Conservation (phyloP, 2,113 vertebrate species). For the Microcebus tavaratra region DNA sequence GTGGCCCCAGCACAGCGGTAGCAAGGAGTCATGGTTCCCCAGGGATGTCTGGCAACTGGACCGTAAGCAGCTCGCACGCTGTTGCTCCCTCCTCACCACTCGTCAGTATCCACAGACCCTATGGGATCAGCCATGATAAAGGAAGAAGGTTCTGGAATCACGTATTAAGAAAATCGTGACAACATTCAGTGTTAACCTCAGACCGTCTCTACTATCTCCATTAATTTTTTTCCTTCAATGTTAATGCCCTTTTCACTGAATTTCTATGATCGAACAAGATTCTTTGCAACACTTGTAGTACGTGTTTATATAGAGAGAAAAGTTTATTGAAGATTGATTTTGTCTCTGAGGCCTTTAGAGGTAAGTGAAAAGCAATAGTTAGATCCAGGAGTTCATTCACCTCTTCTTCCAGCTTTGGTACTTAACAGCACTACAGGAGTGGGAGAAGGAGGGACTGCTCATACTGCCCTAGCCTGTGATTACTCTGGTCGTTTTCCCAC, state of each 20-base stretch:
- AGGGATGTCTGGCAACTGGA: neutral
- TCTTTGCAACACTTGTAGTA: neutral
- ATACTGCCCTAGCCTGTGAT: too few relatives aligned
- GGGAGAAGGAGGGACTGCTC: neutral
- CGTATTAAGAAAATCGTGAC: neutral
- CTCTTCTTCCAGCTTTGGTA: neutral
- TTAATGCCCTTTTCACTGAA: neutral
- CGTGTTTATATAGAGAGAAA: neutral
- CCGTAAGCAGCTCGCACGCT: rapidly evolving
- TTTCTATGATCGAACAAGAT: neutral
- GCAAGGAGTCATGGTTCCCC: neutral
- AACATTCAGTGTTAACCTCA: neutral
- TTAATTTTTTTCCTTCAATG: neutral
- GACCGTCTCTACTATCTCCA: neutral
- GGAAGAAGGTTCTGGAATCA: too few relatives aligned
- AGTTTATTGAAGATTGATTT: neutral
- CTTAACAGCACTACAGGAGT: neutral
- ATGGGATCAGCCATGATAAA: neutral
- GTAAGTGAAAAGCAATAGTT: neutral
- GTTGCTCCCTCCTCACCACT: neutral
- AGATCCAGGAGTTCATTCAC: neutral
- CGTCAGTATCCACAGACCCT: neutral
- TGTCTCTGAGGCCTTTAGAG: neutral
- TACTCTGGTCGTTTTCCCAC: neutral
- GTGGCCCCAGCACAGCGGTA: neutral